Evolutionary conservation across 2,113 vertebrate genomes (phyloP).

Genomic region (Lates calcarifer): DNA sequence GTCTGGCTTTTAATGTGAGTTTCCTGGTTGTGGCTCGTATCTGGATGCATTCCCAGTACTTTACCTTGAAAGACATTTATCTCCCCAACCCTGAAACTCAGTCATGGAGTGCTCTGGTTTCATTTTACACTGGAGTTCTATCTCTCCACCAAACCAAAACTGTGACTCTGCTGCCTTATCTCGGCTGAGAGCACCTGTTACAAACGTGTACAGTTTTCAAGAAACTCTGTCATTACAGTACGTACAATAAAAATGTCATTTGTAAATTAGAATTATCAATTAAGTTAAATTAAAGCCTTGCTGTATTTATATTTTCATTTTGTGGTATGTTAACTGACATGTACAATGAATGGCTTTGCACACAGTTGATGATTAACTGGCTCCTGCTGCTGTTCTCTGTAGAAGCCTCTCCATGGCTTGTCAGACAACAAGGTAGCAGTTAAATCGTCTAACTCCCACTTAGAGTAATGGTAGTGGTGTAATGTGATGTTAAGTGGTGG

Average conservation of each 20-base stretch:
- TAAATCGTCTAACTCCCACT: background rate
- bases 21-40: background rate
- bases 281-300: background rate
- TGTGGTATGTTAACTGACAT: background rate
- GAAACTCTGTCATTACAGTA: background rate
- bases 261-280: background rate
- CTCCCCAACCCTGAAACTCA: slow-evolving; percentile 67
- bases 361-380: slow-evolving; percentile 40
- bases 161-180: slow-evolving; percentile 23
- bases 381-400: background rate
- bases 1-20: background rate
- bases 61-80: slow-evolving; percentile 4
- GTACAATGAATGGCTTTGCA: background rate
- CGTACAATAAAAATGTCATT: background rate
- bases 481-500: background rate
- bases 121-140: slow-evolving; percentile 24
- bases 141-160: slow-evolving; percentile 41
- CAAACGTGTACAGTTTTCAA: background rate
- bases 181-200: background rate
- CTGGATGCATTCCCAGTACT: background rate
- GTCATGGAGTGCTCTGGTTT: slow-evolving; percentile 31
- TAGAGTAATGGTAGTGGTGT: background rate
- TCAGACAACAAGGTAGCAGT: background rate
- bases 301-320: background rate
- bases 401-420: background rate